Conservation (phyloP, 2,888 invertebrate species). For the Trachelus troglodyta region DNA sequence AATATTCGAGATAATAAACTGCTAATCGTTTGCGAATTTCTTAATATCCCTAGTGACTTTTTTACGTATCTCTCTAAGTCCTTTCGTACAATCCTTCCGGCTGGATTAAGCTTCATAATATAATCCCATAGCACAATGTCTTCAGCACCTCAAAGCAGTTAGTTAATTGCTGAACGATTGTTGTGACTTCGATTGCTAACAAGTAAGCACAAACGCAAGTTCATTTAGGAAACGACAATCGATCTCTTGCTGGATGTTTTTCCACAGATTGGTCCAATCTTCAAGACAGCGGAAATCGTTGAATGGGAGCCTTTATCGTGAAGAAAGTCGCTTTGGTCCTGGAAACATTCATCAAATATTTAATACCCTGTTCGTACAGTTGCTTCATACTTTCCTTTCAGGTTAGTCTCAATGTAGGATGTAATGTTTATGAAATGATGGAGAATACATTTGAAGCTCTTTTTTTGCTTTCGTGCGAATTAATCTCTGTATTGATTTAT, state of each 20-base stretch:
- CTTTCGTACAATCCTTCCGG: too few species aligned
- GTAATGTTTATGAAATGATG: background rate
- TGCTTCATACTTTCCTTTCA: background rate
- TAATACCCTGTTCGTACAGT: background rate
- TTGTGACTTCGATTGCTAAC: background rate
- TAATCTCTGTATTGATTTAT: background rate
- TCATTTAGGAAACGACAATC: background rate
- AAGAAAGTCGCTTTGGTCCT: background rate
- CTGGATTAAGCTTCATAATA: background rate
- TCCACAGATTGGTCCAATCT: background rate
- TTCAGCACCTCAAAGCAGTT: background rate
- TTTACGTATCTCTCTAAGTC: too few species aligned
- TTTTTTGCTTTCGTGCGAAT: background rate
- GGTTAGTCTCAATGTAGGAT: background rate
- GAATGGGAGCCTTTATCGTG: background rate
- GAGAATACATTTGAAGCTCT: background rate
- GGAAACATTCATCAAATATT: background rate
- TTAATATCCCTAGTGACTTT: too few species aligned
- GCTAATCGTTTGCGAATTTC: too few species aligned
- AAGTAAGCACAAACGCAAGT: background rate
- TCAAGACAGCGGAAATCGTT: background rate
- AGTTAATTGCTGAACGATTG: background rate
- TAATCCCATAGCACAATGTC: background rate
- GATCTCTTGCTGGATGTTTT: background rate
- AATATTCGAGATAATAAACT: too few species aligned